Evolutionary conservation across 2,888 invertebrate species (phyloP).

Genomic region (Agrochola circellaris): DNA sequence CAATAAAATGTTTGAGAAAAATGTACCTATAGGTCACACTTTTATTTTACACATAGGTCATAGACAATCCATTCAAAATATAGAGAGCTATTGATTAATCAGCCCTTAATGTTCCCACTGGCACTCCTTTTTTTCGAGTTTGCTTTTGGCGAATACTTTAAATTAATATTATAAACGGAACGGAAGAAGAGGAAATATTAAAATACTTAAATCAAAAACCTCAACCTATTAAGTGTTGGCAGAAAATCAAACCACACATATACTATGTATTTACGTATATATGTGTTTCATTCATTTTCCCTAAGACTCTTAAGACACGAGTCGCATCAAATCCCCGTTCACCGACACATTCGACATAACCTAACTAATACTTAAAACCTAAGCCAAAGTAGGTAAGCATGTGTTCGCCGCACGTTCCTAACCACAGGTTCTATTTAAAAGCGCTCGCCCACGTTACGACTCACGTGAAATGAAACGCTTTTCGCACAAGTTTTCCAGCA

Average conservation of each 20-base stretch:
- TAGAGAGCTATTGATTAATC: neutral
- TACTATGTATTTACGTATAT: neutral
- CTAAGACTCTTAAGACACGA: neutral
- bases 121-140: too few relatives aligned
- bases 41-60: conserved; percentile 2
- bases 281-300: neutral
- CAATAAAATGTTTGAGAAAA: conserved; percentile 19
- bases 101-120: neutral
- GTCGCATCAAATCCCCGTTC: neutral
- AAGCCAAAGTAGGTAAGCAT: neutral
- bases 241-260: neutral
- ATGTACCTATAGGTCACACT: neutral
- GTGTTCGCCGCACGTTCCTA: conserved; percentile 43
- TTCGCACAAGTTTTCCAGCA: conserved; percentile 41
- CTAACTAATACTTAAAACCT: neutral
- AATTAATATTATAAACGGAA: too few relatives aligned
- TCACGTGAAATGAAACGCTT: conserved; percentile 62
- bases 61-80: neutral
- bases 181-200: too few relatives aligned
- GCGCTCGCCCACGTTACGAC: conserved; percentile 35
- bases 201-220: too few relatives aligned
- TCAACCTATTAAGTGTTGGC: neutral
- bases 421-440: conserved; percentile 33
- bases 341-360: conserved; percentile 1
- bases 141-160: too few relatives aligned